phyloP scores from a whole-genome alignment of 2,797 vertebrate genomes.

The Platalea minor region DNA sequence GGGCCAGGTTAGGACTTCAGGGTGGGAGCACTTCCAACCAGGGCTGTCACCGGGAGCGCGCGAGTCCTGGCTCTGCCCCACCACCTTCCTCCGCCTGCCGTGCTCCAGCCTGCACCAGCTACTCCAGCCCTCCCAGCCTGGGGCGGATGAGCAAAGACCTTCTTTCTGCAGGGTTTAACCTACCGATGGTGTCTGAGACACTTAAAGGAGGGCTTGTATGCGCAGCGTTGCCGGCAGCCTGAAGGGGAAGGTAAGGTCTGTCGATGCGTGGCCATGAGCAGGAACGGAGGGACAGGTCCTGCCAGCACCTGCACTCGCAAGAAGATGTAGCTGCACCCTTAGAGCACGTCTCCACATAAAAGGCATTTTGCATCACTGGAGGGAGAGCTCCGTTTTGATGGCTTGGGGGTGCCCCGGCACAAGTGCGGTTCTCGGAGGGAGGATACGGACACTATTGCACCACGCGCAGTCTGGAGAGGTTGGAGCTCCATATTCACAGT shows the following conservation, averaged over 20 bases:
- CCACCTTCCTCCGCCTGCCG: rapidly evolving
- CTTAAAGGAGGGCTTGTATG: not conserved
- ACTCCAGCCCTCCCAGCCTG: not conserved
- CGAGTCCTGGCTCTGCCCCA: not conserved
- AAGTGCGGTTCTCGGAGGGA: rapidly evolving
- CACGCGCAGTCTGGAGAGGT: rapidly evolving
- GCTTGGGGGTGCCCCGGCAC: not conserved
- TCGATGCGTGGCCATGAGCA: not conserved
- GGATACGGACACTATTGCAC: rapidly evolving
- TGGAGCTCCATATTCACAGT: not conserved
- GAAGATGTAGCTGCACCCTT: not conserved
- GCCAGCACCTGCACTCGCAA: not conserved
- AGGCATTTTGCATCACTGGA: not conserved
- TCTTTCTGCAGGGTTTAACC: not conserved
- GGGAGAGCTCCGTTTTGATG: not conserved
- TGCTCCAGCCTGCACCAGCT: not conserved
- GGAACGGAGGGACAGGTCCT: not conserved
- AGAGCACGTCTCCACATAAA: not conserved
- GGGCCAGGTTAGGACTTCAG: not conserved
- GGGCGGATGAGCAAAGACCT: not conserved
- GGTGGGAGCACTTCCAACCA: not conserved
- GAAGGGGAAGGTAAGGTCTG: not conserved
- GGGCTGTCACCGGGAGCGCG: rapidly evolving
- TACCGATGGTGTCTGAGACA: rapidly evolving
- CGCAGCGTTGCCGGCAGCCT: not conserved